Evolutionary conservation across 2,797 vertebrate genomes (phyloP), one percentile per base, ranked within the genome.

Genomic region (Mormyrus proboscirostris): DNA sequence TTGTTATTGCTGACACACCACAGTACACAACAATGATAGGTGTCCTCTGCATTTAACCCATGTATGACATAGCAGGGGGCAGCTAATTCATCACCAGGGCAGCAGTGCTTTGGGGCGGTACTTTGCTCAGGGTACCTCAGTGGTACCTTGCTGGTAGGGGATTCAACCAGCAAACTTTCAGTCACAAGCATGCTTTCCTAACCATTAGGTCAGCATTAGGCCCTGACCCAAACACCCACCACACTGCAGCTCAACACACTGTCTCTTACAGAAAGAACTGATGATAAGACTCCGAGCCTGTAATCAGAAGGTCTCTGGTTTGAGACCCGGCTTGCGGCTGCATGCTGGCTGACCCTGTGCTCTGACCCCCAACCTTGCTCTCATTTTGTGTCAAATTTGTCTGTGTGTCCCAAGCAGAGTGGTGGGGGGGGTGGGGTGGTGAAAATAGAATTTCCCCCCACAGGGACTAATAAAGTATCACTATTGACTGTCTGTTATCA

Each of bases 161-260:
- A n/a, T 57, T 57, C 16, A 55, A 19, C 53, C 53, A 55, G 53
- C 16, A 19, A 55, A 57, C 55, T 57, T 57, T 57, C 55, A n/a
- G 55, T 2, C 19, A 22, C 19, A 59, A 8, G 55, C 19, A 22
- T 22, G 55, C 55, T 59, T 59, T 6, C 55, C 55, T 22, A 22
- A 59, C 7, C 5, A 6, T 57, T n/a, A n/a, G 53, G 16, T 19
- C 53, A n/a, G 19, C 55, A 59, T 22, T 59, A 88, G 94, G 14
- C 10, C 9, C 44, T 0, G 51, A 33, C 65, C 22, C n/a, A 65
- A 4, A 5, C 53, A 1, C n/a, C 5, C 9, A 16, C 2, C n/a
- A 3, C 5, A 14, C 50, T 14, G 44, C 22, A 82, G 16, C 59
- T 33, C 4, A 33, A 19, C 62, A 50, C 59, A 49, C 38, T 22